phyloP scores from a whole-genome alignment of 30 jellyfish, hydroid and myxozoan species.

The Cassiopea xamachana region DNA sequence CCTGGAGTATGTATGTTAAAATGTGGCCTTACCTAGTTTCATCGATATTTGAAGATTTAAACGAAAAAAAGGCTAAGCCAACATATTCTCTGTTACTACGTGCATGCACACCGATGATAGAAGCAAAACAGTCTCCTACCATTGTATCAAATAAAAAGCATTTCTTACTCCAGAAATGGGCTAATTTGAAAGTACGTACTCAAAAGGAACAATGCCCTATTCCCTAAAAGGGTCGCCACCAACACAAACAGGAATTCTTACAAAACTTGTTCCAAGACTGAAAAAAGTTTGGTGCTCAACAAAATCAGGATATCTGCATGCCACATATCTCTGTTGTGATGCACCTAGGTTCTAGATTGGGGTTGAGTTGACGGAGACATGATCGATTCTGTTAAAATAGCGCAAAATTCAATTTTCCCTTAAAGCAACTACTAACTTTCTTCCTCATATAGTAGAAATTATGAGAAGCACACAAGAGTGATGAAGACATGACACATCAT shows the following conservation, averaged over 20 bases:
- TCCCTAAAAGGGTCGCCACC: not conserved
- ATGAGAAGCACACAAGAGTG: too few species aligned
- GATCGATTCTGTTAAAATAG: not conserved
- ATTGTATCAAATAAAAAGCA: not conserved
- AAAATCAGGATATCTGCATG: not conserved
- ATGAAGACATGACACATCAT: too few species aligned
- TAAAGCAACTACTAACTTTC: too few species aligned
- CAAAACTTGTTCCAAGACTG: not conserved
- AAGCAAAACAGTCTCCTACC: not conserved
- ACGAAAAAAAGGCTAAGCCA: not conserved
- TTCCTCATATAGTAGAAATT: too few species aligned
- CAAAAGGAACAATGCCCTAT: not conserved
- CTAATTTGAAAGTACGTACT: not conserved
- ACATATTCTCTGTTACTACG: not conserved
- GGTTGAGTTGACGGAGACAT: not conserved
- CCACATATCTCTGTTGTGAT: not conserved
- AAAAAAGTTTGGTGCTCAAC: not conserved
- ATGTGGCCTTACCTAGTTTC: not conserved
- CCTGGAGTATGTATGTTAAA: too few species aligned
- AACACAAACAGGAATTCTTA: not conserved
- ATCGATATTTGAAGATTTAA: not conserved
- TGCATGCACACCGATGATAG: not conserved
- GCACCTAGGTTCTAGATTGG: not conserved
- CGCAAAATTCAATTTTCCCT: too few species aligned
- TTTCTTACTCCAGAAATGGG: not conserved